phyloP scores from a whole-genome alignment of 2,113 vertebrate species.

The Calyptomena viridis region DNA sequence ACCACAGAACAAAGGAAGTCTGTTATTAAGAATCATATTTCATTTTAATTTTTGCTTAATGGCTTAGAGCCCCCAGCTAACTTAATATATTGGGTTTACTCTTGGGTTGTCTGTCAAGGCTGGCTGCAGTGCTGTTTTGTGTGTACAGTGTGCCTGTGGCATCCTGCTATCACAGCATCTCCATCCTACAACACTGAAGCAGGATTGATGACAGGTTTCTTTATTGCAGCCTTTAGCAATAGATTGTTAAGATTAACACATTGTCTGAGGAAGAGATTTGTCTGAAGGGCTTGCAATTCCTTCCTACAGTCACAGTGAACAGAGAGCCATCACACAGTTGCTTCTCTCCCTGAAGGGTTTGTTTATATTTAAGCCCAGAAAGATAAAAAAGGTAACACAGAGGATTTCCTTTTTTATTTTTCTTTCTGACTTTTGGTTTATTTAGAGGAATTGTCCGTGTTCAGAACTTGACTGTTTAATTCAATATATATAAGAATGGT shows the following conservation, averaged over 20 bases:
- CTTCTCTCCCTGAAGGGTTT: not conserved
- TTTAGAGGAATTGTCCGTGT: not conserved
- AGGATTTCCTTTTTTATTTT: not conserved
- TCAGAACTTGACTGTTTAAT: not conserved
- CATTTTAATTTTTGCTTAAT: not conserved
- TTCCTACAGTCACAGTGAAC: not conserved
- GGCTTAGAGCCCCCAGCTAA: not conserved
- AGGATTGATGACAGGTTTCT: not conserved
- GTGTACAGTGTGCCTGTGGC: not conserved
- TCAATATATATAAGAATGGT: not conserved
- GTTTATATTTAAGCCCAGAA: not conserved
- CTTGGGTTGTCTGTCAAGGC: rapidly evolving
- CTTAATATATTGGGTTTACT: not conserved
- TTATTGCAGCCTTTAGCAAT: not conserved
- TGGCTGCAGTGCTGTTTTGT: not conserved
- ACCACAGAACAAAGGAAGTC: not conserved
- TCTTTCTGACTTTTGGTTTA: not conserved
- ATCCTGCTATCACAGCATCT: not conserved
- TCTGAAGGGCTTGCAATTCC: not conserved
- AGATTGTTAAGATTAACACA: not conserved
- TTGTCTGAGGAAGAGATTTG: not conserved
- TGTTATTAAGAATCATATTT: not conserved
- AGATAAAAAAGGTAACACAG: not conserved
- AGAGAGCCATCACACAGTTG: not conserved
- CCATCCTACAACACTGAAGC: not conserved